These are phyloP conservation scores for Sceliomorpha sp. DNA, from an alignment of 2,888 invertebrate species.

Conservation along the genomic window DNA sequence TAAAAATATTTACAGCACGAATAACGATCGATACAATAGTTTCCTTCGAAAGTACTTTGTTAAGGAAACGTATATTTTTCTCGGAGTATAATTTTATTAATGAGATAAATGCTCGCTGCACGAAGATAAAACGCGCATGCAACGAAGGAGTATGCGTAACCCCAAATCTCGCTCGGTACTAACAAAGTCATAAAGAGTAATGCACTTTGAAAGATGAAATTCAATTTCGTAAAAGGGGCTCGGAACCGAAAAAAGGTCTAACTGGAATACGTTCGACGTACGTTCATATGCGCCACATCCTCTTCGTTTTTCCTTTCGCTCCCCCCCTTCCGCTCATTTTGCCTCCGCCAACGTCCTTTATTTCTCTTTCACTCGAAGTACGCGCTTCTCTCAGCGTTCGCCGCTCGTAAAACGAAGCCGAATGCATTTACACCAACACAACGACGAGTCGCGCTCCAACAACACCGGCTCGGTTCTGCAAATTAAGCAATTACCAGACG, in stretches of 20 bases:
- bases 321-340: slow-evolving; percentile 6
- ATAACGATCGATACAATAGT: slow-evolving; percentile 51
- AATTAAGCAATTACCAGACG: slow-evolving; percentile 77
- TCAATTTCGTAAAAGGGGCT: slow-evolving; percentile 52
- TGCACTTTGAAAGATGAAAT: slow-evolving; percentile 55
- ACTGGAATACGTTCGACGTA: slow-evolving; percentile 20
- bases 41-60: slow-evolving; percentile 48
- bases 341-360: slow-evolving; percentile 40
- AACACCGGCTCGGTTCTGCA: slow-evolving; percentile 70
- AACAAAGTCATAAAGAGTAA: slow-evolving; percentile 59
- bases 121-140: slow-evolving; percentile 40
- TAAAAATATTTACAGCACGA: slow-evolving; percentile 48
- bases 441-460: slow-evolving; percentile 54
- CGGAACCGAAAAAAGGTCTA: slow-evolving; percentile 11
- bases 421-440: slow-evolving; percentile 60
- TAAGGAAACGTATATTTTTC: slow-evolving; percentile 45
- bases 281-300: slow-evolving; percentile 21
- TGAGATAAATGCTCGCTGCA: slow-evolving; percentile 52
- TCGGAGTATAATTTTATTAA: slow-evolving; percentile 55
- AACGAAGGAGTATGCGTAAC: slow-evolving; percentile 44
- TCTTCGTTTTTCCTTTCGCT: slow-evolving; percentile 38
- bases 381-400: slow-evolving; percentile 64
- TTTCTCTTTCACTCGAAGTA: slow-evolving; percentile 58
- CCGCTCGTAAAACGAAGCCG: slow-evolving; percentile 74
- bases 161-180: slow-evolving; percentile 55